Evolutionary conservation across 2,113 vertebrate species (phyloP).

Genomic region (Oophaga pumilio): DNA sequence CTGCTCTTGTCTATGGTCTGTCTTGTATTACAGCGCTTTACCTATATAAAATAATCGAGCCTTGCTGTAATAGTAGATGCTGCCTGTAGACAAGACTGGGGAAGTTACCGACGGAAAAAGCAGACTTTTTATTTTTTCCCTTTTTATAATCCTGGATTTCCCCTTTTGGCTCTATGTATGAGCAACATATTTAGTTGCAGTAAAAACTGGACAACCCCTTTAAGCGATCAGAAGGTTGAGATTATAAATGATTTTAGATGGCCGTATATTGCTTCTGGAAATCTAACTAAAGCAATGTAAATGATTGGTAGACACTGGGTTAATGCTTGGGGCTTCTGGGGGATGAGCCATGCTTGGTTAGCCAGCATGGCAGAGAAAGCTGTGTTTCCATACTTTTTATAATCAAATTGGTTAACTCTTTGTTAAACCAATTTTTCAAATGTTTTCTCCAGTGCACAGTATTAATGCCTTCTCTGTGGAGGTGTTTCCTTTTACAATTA

Average conservation of each 20-base stretch:
- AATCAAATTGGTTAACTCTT: constrained; percentile 47
- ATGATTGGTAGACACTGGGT: not conserved
- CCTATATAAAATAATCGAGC: no score
- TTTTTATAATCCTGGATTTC: no score
- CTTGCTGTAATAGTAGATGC: no score
- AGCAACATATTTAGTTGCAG: not conserved
- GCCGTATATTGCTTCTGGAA: not conserved
- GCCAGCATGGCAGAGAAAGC: constrained; percentile 7
- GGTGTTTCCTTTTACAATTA: constrained; percentile 51
- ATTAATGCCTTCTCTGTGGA: constrained; percentile 32
- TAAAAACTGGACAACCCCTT: not conserved
- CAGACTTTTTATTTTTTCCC: no score
- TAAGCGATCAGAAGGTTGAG: not conserved
- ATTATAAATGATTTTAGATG: not conserved
- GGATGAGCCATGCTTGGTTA: constrained; percentile 1
- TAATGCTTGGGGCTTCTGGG: constrained; percentile 5
- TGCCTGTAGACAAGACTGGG: no score
- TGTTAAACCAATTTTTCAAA: constrained; percentile 7
- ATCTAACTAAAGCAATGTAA: not conserved
- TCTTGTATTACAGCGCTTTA: no score
- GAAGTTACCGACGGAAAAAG: no score
- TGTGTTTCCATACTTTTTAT: constrained; percentile 61
- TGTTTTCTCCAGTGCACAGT: not conserved
- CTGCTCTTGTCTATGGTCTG: no score
- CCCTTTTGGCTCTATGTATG: no score